Base-by-base conservation (phyloP, 2,888 invertebrate genomes). In the Aleiodes leptofemur region DNA sequence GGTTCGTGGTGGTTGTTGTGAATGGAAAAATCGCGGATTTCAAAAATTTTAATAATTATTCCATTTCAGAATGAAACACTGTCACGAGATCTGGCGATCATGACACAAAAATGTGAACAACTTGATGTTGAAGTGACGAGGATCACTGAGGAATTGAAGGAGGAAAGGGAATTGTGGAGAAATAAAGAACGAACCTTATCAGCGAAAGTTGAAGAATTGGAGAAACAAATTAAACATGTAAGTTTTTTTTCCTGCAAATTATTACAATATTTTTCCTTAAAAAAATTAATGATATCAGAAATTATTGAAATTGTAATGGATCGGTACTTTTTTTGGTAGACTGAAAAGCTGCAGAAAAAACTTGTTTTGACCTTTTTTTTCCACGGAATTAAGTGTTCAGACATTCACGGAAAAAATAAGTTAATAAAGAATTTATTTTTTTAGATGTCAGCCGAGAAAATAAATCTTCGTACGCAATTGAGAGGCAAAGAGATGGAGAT, bases 201-300 rank as follows among this genome's bases (percentile, higher is more conserved):
- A 82, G 90, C 91, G 87, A 79, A 92, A 90, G 31, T 92, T 86
- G 80, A 92, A 83, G 89, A 91, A 85, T 86, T 92, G 84, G 85
- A 90, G 87, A 84, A 92, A 84, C 89, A 94, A 91, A 84, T 91
- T 82, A 85, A 92, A 86, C 88, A 93, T 79, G 91, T 94, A 79
- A 91, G 91, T 84, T 72, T n/a, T 29, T 16, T 55, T 59, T 66
- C 55, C 55, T 43, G 43, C 0, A 43, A 43, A 3, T 16, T 75
- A 76, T 72, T 64, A 66, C 51, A 72, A 43, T 5, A 4, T 1
- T 43, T 43, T 43, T 43, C 0, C 0, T 38, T 5, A 0, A 38
- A 38, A 38, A 38, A 23, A 23, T 23, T 23, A 23, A 23, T 23
- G 23, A 23, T 23, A 23, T 23, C 23, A 23, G 23, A 2, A 23